Evolutionary conservation across 2,797 vertebrate species (phyloP), one percentile per base, ranked within the genome.

Genomic region (Phalloptychus januarius): DNA sequence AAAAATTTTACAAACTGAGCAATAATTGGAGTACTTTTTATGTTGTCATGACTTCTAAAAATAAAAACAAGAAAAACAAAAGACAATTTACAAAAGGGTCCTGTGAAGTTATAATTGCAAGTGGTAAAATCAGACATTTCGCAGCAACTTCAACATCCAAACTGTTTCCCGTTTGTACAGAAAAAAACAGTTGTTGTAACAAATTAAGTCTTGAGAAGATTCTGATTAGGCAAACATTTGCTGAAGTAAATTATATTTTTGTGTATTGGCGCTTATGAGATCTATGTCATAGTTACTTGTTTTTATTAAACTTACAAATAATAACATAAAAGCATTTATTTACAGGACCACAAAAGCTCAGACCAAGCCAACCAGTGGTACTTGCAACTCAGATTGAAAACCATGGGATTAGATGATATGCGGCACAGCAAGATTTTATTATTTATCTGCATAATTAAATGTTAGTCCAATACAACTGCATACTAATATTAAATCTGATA

Each of bases 361-460:
- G 12, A n/a, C 11, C 11, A 4, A 56, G 54, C 13, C n/a, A 12
- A n/a, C 54, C 56, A 16, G 56, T 58, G 12, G 54, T 28, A 6
- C 25, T 33, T 36, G 58, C 36, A 15, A 15, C 13, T 63, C 28
- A 7, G 15, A 38, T 20, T 65, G 7, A 38, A 65, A 52, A 52
- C 48, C 16, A 20, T 20, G 46, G 18, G 46, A 20, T 48, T 48
- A 48, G 46, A 48, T 48, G 18, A 58, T 58, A 28, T 12, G 25
- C 3, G 15, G 25, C 54, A 58, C 28, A 28, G 11, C 28, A n/a
- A 28, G n/a, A 2, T 38, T 70, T 28, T 0, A 31, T 79, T 63
- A 31, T 79, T 63, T 72, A 67, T 33, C 48, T 50, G 50, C 36
- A 70, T 15, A 76, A 75, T 20, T 15, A 56, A 79, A 80, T 83